A percentile compares a stretch with the other conserved stretches of the same genome.
phyloP scores from a whole-genome alignment of 2,113 vertebrate species.

The Andinoacara biseriatus region DNA sequence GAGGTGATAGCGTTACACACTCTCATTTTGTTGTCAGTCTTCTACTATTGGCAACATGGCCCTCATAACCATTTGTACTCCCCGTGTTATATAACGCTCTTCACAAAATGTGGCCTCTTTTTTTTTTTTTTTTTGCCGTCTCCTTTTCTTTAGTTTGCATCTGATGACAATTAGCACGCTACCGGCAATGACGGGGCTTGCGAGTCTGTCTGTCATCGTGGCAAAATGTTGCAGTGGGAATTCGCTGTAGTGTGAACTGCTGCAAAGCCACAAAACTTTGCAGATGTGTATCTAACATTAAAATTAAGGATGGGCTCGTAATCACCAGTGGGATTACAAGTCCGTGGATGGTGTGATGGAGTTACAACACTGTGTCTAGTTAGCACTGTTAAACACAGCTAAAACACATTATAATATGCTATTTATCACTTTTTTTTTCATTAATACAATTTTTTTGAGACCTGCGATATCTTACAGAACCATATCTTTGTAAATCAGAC shows the following conservation, averaged over 20 bases:
- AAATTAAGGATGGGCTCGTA: neutral
- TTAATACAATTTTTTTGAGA: neutral
- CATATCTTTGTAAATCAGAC: neutral
- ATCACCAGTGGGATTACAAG: neutral
- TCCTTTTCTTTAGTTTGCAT: neutral
- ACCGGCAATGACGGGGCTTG: neutral
- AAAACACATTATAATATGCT: neutral
- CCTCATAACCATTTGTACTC: neutral
- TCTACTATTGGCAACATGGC: neutral
- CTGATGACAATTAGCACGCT: neutral
- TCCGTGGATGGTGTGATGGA: neutral
- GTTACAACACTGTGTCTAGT: neutral
- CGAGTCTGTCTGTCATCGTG: neutral
- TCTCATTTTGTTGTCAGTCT: constrained; percentile 17
- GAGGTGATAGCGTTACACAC: constrained; percentile 11
- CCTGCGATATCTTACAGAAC: neutral
- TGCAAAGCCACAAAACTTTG: neutral
- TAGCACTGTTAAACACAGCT: neutral
- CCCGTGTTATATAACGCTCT: neutral
- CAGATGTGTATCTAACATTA: constrained; percentile 1
- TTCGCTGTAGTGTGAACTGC: neutral
- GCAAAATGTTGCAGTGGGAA: neutral
- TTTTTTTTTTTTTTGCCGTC: neutral
- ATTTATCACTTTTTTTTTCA: neutral
- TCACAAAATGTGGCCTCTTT: neutral